These are phyloP conservation scores for Buphagus erythrorhynchus DNA, from an alignment of 2,797 vertebrate species.

Conservation along the genomic window DNA sequence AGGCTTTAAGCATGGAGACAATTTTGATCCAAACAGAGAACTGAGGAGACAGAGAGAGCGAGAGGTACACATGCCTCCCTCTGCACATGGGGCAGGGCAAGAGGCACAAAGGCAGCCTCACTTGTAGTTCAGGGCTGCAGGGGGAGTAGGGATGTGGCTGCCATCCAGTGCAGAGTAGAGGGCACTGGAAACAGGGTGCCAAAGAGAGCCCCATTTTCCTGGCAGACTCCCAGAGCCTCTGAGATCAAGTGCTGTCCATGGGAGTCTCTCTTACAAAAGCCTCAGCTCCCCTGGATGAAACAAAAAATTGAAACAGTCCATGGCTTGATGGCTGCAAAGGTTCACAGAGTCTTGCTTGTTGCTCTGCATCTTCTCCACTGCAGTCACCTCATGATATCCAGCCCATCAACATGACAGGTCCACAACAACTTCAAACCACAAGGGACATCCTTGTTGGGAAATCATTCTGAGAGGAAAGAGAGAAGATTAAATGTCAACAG, in stretches of 20 bases:
- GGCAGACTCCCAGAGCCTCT: conserved; percentile 24
- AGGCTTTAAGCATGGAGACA: not conserved
- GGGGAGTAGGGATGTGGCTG: not conserved
- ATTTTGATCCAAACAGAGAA: conserved; percentile 18
- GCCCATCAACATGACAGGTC: conserved; percentile 48
- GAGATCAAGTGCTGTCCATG: not conserved
- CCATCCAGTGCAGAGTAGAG: not conserved
- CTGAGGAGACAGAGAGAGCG: not conserved
- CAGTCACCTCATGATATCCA: conserved; percentile 38
- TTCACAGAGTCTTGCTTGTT: conserved; percentile 55
- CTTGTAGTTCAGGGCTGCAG: not conserved
- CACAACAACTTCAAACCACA: conserved; percentile 79
- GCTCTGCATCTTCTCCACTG: conserved; percentile 42
- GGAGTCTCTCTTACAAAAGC: conserved; percentile 7
- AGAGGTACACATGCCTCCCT: not conserved
- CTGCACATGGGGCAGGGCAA: not conserved
- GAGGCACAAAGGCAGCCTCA: conserved; percentile 12
- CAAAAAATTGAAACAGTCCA: conserved; percentile 45
- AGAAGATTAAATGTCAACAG: conserved; percentile 43
- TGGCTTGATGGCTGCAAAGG: conserved; percentile 35
- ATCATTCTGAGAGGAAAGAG: conserved; percentile 75
- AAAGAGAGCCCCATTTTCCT: conserved; percentile 5
- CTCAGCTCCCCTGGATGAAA: conserved; percentile 24
- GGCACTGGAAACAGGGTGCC: not conserved
- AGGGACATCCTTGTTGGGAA: conserved; percentile 86